Base-by-base conservation (phyloP, 2,113 vertebrate species). In the Solea solea region DNA sequence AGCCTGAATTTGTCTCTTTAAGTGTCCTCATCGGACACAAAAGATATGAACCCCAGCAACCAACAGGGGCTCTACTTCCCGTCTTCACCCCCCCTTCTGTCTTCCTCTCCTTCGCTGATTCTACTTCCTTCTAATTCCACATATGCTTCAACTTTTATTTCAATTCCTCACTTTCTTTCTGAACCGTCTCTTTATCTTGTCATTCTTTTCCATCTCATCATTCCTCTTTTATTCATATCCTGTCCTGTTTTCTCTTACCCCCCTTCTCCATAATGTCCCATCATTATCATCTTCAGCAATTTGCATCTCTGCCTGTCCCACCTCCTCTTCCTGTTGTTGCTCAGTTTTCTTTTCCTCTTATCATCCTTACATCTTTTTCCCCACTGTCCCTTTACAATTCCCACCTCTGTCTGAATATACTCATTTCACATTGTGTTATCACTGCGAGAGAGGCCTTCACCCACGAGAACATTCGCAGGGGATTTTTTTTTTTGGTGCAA, bases 1-100 rank as follows among this genome's bases (percentile, higher is more conserved):
- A 96, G 93, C 87, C 89, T 72, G 74, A 90, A 94, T 94, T 93
- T 94, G 86, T 94, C 93, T 86, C 93, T 92, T 90, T 78, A 69
- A 78, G 77, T 75, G 86, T 68, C 57, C 85, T 75, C 50, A 49
- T 72, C 63, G 25, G 58, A 69, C 25, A 58, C 59, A 63, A 49
- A 81, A 58, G 56, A 15, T 21, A 57, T 6, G 5, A 41, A 58
- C 39, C 16, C 11, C 42, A 59, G 40, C 40, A 21, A 4, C 15
- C 14, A 58, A 3, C 2, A 63, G 34, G 10, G 25, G 13, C 46
- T 55, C 48, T 12, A n/a, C 57, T 16, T 12, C 9, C 15, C 11
- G 21, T 9, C 8, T 68, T 45, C 48, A 1, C n/a, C 28, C 9
- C 42, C 11, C 3, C 28, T 44, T 27, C 16, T 60, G 7, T 16